A percentile compares a stretch with the other conserved stretches of the same genome.
Conservation (phyloP, 2,797 vertebrate genomes). For the Protonibea diacanthus region DNA sequence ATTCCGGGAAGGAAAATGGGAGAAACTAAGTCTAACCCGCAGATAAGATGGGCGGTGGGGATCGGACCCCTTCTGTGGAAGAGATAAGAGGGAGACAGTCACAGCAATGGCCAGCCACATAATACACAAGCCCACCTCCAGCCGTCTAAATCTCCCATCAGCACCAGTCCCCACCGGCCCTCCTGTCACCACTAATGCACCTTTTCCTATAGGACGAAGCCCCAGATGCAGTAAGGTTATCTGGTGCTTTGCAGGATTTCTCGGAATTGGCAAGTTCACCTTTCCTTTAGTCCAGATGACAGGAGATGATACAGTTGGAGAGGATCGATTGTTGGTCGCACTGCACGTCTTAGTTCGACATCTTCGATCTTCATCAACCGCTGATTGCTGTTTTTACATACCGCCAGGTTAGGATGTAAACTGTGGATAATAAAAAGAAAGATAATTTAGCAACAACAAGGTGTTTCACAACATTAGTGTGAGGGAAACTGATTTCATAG, state of each 20-base stretch:
- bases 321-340: conserved; percentile 79
- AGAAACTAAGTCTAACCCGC: conserved; percentile 50
- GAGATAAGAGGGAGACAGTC: conserved; percentile 86
- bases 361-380: conserved; percentile 58
- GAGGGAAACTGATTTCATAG: conserved; percentile 37
- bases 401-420: conserved; percentile 27
- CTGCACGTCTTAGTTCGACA: conserved; percentile 54
- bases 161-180: conserved; percentile 79
- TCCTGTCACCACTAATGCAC: conserved; percentile 89
- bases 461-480: not conserved
- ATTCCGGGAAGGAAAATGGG: conserved; percentile 83
- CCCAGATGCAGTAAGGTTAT: conserved; percentile 85
- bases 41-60: conserved; percentile 80
- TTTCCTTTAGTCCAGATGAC: conserved; percentile 85
- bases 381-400: conserved; percentile 25
- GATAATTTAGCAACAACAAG: not conserved
- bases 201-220: conserved; percentile 82
- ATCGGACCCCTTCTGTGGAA: conserved; percentile 75
- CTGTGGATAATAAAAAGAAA: not conserved
- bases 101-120: conserved; percentile 84
- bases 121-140: conserved; percentile 84
- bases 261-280: conserved; percentile 89
- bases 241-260: conserved; percentile 83
- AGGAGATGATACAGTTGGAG: conserved; percentile 80
- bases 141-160: conserved; percentile 81